Evolutionary conservation across 2,888 invertebrate genomes (phyloP).

Genomic region (Archaeoteleia sp.): DNA sequence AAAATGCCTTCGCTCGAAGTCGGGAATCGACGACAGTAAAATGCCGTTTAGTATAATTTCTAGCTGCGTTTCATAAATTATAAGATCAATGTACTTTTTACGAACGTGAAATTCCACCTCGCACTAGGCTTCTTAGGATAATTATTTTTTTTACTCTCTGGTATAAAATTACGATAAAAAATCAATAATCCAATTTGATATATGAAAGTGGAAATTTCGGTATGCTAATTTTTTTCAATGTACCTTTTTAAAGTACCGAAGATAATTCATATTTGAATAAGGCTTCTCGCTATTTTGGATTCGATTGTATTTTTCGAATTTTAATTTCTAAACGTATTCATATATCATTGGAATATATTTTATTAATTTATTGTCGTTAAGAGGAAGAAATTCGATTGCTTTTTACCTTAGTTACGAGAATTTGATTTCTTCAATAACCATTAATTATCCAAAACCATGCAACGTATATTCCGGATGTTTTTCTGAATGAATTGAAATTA

Average conservation of each 20-base stretch:
- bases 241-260: slow-evolving; percentile 2
- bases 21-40: slow-evolving; percentile 51
- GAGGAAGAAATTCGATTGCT: slow-evolving; percentile 18
- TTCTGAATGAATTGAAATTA: slow-evolving; percentile 37
- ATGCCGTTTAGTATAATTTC: slow-evolving; percentile 54
- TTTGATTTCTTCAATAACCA: slow-evolving; percentile 38
- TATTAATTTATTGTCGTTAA: slow-evolving; percentile 20
- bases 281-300: slow-evolving; percentile 8
- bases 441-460: slow-evolving; percentile 39
- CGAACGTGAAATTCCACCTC: slow-evolving; percentile 44
- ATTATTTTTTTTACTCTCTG: slow-evolving; percentile 27
- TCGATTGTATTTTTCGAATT: slow-evolving; percentile 1
- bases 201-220: slow-evolving; percentile 23
- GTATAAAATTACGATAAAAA: slow-evolving; percentile 36
- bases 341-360: slow-evolving; percentile 13
- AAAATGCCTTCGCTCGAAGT: slow-evolving; percentile 42
- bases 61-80: slow-evolving; percentile 52
- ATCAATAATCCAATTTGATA: slow-evolving; percentile 50
- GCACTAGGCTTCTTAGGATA: slow-evolving; percentile 21
- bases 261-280: slow-evolving; percentile 13
- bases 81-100: slow-evolving; percentile 46
- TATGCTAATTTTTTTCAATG: slow-evolving; percentile 32
- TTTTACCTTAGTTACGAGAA: slow-evolving; percentile 25
- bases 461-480: slow-evolving; percentile 15
- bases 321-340: slow-evolving; percentile 2